Base-by-base conservation (phyloP, 2,797 vertebrate species). In the Alca torda region DNA sequence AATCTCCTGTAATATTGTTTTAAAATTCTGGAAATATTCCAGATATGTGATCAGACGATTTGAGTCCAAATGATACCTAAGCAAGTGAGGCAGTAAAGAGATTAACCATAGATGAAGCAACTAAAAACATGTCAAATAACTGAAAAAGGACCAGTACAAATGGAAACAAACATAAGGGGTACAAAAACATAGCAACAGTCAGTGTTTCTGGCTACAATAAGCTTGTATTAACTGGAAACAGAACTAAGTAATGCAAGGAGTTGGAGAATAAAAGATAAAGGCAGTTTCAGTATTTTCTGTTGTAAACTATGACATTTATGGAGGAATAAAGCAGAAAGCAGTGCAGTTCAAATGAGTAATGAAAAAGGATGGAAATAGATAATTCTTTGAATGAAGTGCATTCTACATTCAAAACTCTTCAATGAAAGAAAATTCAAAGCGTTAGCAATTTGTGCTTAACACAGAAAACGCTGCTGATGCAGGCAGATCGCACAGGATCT, bases 191-290 rank as follows among this genome's bases (percentile, higher is more conserved):
- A 90, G 95, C 94, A 96, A 94, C 91, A 77, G 88, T 53, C 77
- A 79, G 28, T 87, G 90, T 90, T 96, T 56, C 83, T 95, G 83
- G 86, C 90, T 95, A 88, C 91, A 94, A 63, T 78, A 56, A 73
- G 23, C 80, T 89, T 88, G 50, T 60, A n/a, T 89, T 94, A 96
- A 84, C 85, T 95, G 87, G 86, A 96, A 96, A 95, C 84, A 91
- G 82, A 96, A 87, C 48, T 17, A 79, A 95, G 87, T 75, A 95
- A 80, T 39, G 74, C 82, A 84, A 88, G 7, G 8, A 60, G n/a
- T 45, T 5, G 48, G 51, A 84, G 72, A 73, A 82, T 59, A 82
- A 84, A 91, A 94, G 94, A 95, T 90, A 96, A 94, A 88, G 90
- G 67, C 83, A n/a, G 35, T 89, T 96, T 79, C 45, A 79, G 56